Evolutionary conservation across 2,113 vertebrate species (phyloP), one percentile per base, ranked within the genome.

Genomic region (Rostratula benghalensis): DNA sequence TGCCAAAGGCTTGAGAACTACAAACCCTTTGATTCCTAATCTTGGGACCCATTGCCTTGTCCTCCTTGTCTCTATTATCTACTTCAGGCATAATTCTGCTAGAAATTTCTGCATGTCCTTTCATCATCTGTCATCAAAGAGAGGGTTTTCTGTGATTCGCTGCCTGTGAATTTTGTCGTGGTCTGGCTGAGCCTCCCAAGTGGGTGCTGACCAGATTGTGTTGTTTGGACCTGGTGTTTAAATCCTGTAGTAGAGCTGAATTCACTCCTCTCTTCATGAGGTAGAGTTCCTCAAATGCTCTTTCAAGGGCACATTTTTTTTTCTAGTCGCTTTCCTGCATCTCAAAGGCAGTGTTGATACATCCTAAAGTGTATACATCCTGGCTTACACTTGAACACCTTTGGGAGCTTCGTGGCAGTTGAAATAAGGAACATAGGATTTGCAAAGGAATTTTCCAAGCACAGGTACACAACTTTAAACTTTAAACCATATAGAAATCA

Each of bases 51-150:
- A 2, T 78, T 93, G 87, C 68, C 43, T 87, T 87, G 69, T 91
- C 75, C 85, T 76, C 28, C 78, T 80, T 64, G 81, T 83, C 45
- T 90, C 57, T 83, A 27, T 90, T 94, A 93, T 69, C 63, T 76
- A 69, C 75, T 90, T 90, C 27, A 80, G 67, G 35, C 53, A 69
- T 85, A 83, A 92, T 85, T 91, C 85, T 79, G 27, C 27, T 85
- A 41, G 75, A 76, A 90, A 94, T 76, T 87, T 57, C 87, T 93
- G 43, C 39, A 15, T 85, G 23, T 93, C 30, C 90, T 97, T 97
- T 93, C 85, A 96, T 93, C 92, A 85, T 79, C 59, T 94, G 59
- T 64, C 92, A 92, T 94, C 88, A 97, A 94, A 95, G 90, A 76
- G 67, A 76, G 82, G 61, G 46, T 93, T 85, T 83, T 76, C 75